Evolutionary conservation across 2,888 invertebrate genomes (phyloP).

Genomic region (Pediacus dermestoides): DNA sequence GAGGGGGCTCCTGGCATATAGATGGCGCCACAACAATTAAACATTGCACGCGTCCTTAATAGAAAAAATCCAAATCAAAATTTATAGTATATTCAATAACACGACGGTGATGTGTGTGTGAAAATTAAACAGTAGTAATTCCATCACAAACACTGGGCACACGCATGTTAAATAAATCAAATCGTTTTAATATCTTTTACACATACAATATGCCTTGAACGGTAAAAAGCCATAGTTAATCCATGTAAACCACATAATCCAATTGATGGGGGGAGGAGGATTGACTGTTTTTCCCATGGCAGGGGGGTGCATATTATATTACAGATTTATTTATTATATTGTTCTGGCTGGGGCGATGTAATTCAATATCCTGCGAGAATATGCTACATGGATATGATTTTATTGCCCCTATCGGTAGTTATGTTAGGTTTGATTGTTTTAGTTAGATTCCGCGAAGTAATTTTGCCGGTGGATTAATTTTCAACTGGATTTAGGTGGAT

Average conservation of each 20-base stretch:
- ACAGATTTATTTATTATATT: constrained; percentile 48
- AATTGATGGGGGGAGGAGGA: constrained; percentile 35
- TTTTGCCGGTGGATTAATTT: too few relatives aligned
- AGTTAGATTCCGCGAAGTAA: too few relatives aligned
- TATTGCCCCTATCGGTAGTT: constrained; percentile 38
- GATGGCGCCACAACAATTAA: too few relatives aligned
- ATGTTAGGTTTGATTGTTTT: too few relatives aligned
- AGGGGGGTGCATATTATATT: constrained; percentile 49
- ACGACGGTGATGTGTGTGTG: too few relatives aligned
- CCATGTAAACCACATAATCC: constrained; percentile 49
- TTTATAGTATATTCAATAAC: too few relatives aligned
- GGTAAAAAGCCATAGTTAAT: constrained; percentile 47
- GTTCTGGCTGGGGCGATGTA: constrained; percentile 39
- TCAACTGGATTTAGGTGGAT: too few relatives aligned
- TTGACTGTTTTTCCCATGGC: constrained; percentile 42
- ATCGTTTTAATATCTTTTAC: constrained; percentile 48
- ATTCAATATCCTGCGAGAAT: constrained; percentile 45
- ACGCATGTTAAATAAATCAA: constrained; percentile 42
- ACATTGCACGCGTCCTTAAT: too few relatives aligned
- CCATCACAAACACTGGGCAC: constrained; percentile 45
- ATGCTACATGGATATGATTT: constrained; percentile 43
- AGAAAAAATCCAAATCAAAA: too few relatives aligned
- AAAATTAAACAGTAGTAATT: too few relatives aligned
- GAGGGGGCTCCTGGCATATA: too few relatives aligned
- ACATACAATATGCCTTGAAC: constrained; percentile 47